phyloP scores from a whole-genome alignment of 2,797 vertebrate genomes.

The Sebastiscus tertius region DNA sequence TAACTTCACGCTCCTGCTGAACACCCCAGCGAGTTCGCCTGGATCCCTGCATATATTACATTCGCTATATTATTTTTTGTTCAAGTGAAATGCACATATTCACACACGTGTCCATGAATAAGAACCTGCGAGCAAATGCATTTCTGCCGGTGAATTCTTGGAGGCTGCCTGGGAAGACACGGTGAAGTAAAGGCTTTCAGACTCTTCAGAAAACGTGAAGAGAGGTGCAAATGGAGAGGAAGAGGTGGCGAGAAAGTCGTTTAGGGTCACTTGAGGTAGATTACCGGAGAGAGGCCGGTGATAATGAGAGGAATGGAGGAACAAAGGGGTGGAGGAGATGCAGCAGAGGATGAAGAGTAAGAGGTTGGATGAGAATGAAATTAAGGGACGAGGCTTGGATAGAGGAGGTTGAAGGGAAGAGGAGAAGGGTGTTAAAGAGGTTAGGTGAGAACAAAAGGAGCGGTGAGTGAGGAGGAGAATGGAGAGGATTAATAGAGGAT shows the following conservation, averaged over 20 bases:
- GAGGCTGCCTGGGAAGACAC: constrained; percentile 24
- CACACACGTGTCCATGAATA: neutral
- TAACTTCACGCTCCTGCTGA: constrained; percentile 24
- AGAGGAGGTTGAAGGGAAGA: constrained; percentile 26
- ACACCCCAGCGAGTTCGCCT: constrained; percentile 7
- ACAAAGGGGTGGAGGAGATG: constrained; percentile 52
- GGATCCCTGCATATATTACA: constrained; percentile 20
- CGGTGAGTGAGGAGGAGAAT: constrained; percentile 34
- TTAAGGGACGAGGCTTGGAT: constrained; percentile 18
- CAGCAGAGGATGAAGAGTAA: constrained; percentile 39
- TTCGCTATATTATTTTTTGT: constrained; percentile 10
- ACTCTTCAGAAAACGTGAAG: constrained; percentile 38
- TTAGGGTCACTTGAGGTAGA: constrained; percentile 66
- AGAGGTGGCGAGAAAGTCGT: constrained; percentile 48
- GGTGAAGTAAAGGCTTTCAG: constrained; percentile 43
- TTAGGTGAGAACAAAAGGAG: constrained; percentile 63
- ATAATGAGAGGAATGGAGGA: constrained; percentile 59
- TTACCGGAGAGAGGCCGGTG: constrained; percentile 41
- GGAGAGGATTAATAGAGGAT: constrained; percentile 54
- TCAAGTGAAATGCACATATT: neutral
- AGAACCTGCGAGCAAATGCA: neutral
- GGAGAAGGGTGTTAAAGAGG: constrained; percentile 42
- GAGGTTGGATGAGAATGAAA: constrained; percentile 53
- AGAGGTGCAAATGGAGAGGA: constrained; percentile 9
- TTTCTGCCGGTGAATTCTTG: constrained; percentile 23